phyloP scores from a whole-genome alignment of 2,888 invertebrate species.

The Luffia ferchaultella region DNA sequence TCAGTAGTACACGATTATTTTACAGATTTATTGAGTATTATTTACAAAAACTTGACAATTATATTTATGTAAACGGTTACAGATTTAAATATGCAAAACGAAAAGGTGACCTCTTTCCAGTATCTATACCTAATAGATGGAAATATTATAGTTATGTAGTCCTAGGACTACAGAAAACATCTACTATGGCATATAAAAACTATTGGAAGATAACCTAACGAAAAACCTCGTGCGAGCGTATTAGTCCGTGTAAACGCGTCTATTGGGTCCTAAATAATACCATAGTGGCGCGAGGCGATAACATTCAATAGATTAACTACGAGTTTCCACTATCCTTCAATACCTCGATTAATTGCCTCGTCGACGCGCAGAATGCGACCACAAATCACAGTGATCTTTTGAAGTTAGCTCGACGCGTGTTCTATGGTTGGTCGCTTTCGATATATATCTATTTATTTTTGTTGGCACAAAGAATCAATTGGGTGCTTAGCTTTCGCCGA shows the following conservation, averaged over 20 bases:
- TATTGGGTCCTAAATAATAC: background rate
- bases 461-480: background rate
- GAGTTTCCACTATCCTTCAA: background rate
- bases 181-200: too few species aligned
- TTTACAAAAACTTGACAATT: too few species aligned
- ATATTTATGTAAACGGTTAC: too few species aligned
- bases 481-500: background rate
- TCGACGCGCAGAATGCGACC: background rate
- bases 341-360: constrained; percentile 1
- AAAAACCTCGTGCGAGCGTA: background rate
- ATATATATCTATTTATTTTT: background rate
- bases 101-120: too few species aligned
- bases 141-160: too few species aligned
- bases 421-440: background rate
- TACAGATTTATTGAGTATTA: too few species aligned
- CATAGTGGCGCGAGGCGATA: background rate
- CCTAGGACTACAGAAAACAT: too few species aligned
- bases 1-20: too few species aligned
- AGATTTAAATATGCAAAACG: too few species aligned
- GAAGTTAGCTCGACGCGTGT: background rate
- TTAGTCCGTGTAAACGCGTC: background rate
- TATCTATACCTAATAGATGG: too few species aligned
- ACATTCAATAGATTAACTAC: background rate
- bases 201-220: too few species aligned
- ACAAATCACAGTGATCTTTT: background rate